Evolutionary conservation across 1,140 invertebrate species (phyloP), one percentile per base, ranked within the genome.

Genomic region (Zaprionus gabonicus): DNA sequence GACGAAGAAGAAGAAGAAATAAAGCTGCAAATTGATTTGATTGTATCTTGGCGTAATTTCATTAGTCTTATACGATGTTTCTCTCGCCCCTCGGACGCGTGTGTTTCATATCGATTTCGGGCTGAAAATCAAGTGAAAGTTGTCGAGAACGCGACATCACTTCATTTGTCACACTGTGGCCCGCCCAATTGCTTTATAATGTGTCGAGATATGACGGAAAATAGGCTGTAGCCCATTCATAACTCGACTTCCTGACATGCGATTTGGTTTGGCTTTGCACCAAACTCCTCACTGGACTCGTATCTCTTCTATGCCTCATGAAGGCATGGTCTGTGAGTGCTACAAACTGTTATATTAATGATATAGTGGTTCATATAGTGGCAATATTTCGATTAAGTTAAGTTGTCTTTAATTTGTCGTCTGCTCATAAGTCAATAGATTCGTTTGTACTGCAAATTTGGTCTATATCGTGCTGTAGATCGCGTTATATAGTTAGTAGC

Each of bases 11-110:
- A 56, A 60, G 53, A 57, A 31, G 20, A 71, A 65, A 59, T 71
- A 46, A 74, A 63, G 20, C 56, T 58, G 65, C 71, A 60, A 75
- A 78, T 74, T 69, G 65, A 69, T 69, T 68, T 69, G 7, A 49
- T 76, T 46, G 13, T 53, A 12, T 36, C n/a, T 27, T 12, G 25
- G 10, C 41, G 27, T 27, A 72, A 72, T 68, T 69, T 34, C 27
- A 57, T 57, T 36, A 36, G 57, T 1, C n/a, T 49, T 25, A 36
- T 7, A 25, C 27, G 31, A 41, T 23, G 23, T 23, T 2, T 41
- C 6, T 41, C 38, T 51, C 31, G 28, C 4, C 27, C 13, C 27
- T 5, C 6, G 4, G 31, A 23, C 5, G 44, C 46, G 46, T 65
- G 46, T 65, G 51, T 36, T 41, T 36, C 55, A 46, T 20, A 17